Base-by-base conservation (phyloP, 2,888 invertebrate genomes). In the Meghimatium bilineatum region DNA sequence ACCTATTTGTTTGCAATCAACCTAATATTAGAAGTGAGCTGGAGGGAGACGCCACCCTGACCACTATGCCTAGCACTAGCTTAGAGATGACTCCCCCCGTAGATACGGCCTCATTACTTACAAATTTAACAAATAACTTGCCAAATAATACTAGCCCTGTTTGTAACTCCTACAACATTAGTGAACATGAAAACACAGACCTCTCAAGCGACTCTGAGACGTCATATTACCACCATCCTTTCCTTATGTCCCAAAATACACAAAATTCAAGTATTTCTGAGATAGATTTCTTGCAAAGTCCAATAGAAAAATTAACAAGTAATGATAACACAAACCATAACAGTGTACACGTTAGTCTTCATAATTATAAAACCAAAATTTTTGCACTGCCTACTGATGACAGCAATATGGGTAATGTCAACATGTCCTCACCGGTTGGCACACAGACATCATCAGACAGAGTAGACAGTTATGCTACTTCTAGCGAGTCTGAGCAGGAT, bases 241-340 rank as follows among this genome's bases (percentile, higher is more conserved):
- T n/a, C n/a, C 12, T 20, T 29, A 3, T 52, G 44, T 52, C 20
- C 52, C 52, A 52, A 32, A 74, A 52, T 52, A 32, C 10, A 32
- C 34, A 17, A 0, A 32, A 49, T 20, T 32, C 74, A 52, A 23
- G 17, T 74, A 29, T 32, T 8, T 20, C 74, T 32, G 32, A 32
- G 20, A 32, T 74, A 52, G 52, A 74, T 52, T 74, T 74, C 23
- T 32, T 74, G 32, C n/a, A 32, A 29, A 74, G 52, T 52, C 52
- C 29, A 52, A 32, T 52, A 74, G 34, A 74, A 17, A 52, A 20
- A 20, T 17, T 52, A 2, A n/a, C 52, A 26, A 49, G 8, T 32
- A 32, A 34, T 52, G 52, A 29, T 14, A 36, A n/a, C n/a, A 72
- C 14, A 0, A 32, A 49, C 32, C 32, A 32, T 2, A 32, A 8